Evolutionary conservation across 1,140 invertebrate genomes (phyloP), one percentile per base, ranked within the genome.

Genomic region (Phocides pigmalion): DNA sequence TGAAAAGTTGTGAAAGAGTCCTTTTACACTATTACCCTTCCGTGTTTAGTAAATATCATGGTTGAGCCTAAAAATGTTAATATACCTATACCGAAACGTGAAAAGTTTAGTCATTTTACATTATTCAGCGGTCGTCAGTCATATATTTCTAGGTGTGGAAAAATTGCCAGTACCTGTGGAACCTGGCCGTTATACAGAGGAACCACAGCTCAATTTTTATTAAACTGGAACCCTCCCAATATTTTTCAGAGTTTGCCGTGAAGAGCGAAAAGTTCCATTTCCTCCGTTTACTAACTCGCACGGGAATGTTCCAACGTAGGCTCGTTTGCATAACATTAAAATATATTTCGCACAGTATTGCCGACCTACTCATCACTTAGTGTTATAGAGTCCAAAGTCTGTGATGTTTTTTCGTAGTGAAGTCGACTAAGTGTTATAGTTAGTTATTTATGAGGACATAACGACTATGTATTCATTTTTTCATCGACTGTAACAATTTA

Each of bases 301-400:
- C 54, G 66, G 70, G 62, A 70, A 72, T 75, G 72, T 71, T 72
- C 67, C 69, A 59, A 53, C 56, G 64, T 72, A 51, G 56, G 63
- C 71, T 74, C 76, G 70, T 77, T 80, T 77, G 74, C 70, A 75
- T 77, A 54, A 66, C 71, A 79, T 79, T 76, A 74, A 74, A 73
- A 72, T 74, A 75, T 65, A 64, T 76, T 68, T 11, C 53, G 61
- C 66, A 66, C 62, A 53, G 67, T 70, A 73, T 73, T 65, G 16
- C 25, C 56, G n/a, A 59, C 56, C 56, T 59, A 59, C 56, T 59
- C 47, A 59, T 46, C 25, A 35, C 42, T 35, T 41, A 28, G 15
- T 32, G 28, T n/a, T 22, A 50, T 16, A 32, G 12, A 50, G 5
- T 32, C 14, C 12, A 14, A 32, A 50, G 44, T 47, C 22, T 47